A percentile compares a stretch with the other conserved stretches of the same genome.
These are phyloP conservation scores for Porites australiensis DNA, from an alignment of 64 coral and sea anemone genomes.

Conservation along the genomic window DNA sequence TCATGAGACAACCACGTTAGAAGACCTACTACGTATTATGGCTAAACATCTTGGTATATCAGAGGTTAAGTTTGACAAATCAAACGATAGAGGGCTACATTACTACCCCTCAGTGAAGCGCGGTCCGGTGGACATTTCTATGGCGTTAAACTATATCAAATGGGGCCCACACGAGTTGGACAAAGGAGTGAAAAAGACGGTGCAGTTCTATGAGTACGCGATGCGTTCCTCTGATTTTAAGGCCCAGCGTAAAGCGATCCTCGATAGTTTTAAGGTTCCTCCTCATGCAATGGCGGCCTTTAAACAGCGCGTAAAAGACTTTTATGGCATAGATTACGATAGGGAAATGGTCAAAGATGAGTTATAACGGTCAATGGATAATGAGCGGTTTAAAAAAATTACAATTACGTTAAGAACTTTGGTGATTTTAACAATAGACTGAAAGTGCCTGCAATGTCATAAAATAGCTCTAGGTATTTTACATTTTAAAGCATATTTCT, in stretches of 20 bases:
- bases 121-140: constrained; percentile 82
- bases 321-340: constrained; percentile 79
- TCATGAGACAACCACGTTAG: constrained; percentile 71
- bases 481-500: too few relatives aligned
- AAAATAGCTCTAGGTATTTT: too few relatives aligned
- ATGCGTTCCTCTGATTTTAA: constrained; percentile 84
- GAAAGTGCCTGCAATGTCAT: too few relatives aligned
- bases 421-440: neutral
- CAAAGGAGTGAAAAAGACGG: constrained; percentile 66
- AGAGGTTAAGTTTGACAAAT: constrained; percentile 70
- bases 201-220: constrained; percentile 87
- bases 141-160: constrained; percentile 49
- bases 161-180: constrained; percentile 80
- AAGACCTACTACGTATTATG: constrained; percentile 74
- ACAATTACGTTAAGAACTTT: constrained; percentile 13
- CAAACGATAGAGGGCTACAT: neutral
- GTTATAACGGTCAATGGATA: constrained; percentile 8
- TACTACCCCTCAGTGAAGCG: constrained; percentile 81
- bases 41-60: constrained; percentile 72
- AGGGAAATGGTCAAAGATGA: constrained; percentile 59
- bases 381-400: neutral
- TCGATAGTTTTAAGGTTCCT: constrained; percentile 68
- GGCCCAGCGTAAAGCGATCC: constrained; percentile 65
- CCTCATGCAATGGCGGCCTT: constrained; percentile 65
- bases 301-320: constrained; percentile 74